phyloP scores from a whole-genome alignment of 2,797 vertebrate genomes.

The Oceanodroma leucorhoa region DNA sequence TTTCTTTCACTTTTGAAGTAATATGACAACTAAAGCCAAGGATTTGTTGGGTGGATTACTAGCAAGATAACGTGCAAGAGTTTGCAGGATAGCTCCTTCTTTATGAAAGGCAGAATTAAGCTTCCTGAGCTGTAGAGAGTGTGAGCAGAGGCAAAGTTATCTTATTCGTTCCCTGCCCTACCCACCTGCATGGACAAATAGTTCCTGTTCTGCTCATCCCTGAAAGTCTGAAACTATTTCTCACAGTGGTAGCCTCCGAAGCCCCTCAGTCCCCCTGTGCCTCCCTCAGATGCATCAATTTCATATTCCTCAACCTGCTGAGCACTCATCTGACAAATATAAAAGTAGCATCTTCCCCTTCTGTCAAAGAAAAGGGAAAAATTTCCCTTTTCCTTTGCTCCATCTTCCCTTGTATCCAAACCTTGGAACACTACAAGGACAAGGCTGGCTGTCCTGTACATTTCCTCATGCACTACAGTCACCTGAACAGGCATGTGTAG shows the following conservation, averaged over 20 bases:
- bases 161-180: background rate
- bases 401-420: background rate
- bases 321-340: background rate
- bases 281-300: background rate
- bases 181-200: background rate
- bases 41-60: background rate
- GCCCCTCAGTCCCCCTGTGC: background rate
- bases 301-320: background rate
- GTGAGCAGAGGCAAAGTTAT: background rate
- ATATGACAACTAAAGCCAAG: background rate
- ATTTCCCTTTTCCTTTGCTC: background rate
- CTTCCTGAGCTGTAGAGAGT: background rate
- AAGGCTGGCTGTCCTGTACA: background rate
- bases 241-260: background rate
- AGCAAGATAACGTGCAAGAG: background rate
- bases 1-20: background rate
- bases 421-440: background rate
- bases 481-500: background rate
- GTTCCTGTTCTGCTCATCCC: background rate
- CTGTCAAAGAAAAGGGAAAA: background rate
- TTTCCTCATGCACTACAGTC: background rate
- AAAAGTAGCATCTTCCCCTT: background rate
- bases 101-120: background rate
- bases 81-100: background rate
- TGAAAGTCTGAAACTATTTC: background rate